Evolutionary conservation across 1,140 invertebrate genomes (phyloP).

Genomic region (Panonychus citri): DNA sequence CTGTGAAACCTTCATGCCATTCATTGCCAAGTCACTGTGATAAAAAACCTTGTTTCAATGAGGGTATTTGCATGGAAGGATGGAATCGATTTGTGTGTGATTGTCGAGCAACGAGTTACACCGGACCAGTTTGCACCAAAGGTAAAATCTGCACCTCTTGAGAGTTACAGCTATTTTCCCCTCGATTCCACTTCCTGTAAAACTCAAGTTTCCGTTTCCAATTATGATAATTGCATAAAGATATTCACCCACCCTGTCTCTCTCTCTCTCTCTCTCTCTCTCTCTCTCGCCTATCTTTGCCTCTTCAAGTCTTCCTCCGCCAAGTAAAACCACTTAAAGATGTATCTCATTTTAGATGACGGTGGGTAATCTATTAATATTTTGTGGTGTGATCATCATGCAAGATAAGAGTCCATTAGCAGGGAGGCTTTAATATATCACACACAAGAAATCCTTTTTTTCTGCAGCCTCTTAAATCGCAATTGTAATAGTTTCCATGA

Average conservation of each 20-base stretch:
- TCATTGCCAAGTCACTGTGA: constrained; percentile 53
- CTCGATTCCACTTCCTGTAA: no score
- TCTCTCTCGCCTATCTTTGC: no score
- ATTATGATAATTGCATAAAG: background rate
- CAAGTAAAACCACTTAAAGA: background rate
- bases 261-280: no score
- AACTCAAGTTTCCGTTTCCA: background rate
- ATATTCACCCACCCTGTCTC: no score
- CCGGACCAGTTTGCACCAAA: constrained; percentile 72
- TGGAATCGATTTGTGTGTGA: constrained; percentile 93
- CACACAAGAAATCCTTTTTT: no score
- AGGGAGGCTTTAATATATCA: background rate
- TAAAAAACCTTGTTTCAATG: constrained; percentile 66
- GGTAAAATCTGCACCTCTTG: constrained; percentile 26
- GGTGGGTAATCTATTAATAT: no score
- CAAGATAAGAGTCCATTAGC: background rate
- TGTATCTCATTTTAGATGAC: background rate
- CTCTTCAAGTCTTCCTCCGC: background rate
- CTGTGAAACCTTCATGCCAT: constrained; percentile 60
- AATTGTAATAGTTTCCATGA: background rate
- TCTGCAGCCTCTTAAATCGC: background rate
- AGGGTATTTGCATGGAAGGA: constrained; percentile 66
- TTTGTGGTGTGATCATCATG: background rate
- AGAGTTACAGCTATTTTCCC: no score
- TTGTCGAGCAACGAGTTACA: constrained; percentile 66